Percentiles rank a stretch among this genome's conserved stretches.
Conservation (phyloP, 2,113 vertebrate species). For the Grus americana region DNA sequence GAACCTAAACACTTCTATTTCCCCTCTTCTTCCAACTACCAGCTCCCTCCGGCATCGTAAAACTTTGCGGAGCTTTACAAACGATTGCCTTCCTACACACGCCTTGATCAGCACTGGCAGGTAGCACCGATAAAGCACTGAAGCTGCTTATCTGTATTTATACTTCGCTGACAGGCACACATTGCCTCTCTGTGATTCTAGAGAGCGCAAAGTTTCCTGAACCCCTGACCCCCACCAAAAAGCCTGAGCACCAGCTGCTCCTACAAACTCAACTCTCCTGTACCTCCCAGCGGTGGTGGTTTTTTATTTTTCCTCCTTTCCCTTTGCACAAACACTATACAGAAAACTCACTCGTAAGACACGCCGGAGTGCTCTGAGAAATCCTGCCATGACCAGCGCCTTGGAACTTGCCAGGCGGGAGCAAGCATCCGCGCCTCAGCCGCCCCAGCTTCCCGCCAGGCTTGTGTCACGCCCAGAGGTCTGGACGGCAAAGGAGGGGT, state of each 20-base stretch:
- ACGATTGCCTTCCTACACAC: accelerated
- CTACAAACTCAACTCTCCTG: not conserved
- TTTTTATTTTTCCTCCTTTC: not conserved
- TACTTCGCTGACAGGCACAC: not conserved
- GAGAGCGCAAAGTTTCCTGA: not conserved
- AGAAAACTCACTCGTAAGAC: slow-evolving; percentile 1
- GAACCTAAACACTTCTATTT: too few species aligned
- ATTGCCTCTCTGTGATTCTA: not conserved
- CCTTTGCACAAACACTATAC: not conserved
- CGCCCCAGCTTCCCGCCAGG: not conserved
- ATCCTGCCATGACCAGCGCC: not conserved
- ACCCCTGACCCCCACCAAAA: not conserved
- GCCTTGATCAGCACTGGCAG: not conserved
- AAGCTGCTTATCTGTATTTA: not conserved
- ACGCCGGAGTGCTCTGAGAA: not conserved
- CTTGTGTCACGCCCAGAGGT: not conserved
- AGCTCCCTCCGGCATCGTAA: not conserved
- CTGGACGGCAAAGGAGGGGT: not conserved
- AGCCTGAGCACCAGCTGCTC: not conserved
- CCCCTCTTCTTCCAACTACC: not conserved
- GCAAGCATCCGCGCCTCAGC: not conserved
- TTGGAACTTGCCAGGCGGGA: not conserved
- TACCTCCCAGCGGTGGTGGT: not conserved
- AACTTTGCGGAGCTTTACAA: not conserved
- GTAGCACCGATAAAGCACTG: accelerated